Evolutionary conservation across 2,113 vertebrate species (phyloP), one percentile per base, ranked within the genome.

Genomic region (Hassar affinis): DNA sequence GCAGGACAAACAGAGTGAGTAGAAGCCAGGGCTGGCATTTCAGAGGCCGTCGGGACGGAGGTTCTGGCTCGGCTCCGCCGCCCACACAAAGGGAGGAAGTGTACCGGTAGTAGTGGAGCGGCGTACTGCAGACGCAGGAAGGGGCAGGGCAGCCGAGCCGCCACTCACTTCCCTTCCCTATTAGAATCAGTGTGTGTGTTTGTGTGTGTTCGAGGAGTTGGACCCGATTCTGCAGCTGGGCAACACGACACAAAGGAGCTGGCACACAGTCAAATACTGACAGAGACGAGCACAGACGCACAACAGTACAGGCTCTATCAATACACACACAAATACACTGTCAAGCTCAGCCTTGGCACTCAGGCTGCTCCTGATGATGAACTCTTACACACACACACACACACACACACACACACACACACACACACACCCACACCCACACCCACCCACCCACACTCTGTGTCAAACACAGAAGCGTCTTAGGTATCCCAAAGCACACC

Each of bases 71-170:
- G 72, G 82, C 85, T 78, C 79, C 84, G 57, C 56, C 74, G 88
- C 79, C 77, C 33, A 89, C 93, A 95, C 93, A 94, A 94, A 94
- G 91, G 89, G 87, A 93, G 93, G 94, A 95, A 93, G 91, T 85
- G 38, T 79, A 68, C 86, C 84, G 64, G 77, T 59, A 75, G 76
- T 47, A 25, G 61, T 22, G 20, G n/a, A 76, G 42, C 49, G n/a
- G 62, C 7, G 59, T 61, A n/a, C 18, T 18, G 59, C 22, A 80
- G 89, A 90, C 89, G 88, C 92, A 93, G 93, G 93, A 95, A 94
- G 90, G 86, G 93, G 92, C 88, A 59, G 89, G 87, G 90, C 89
- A 42, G 87, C 38, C 85, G 87, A 88, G 90, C 89, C 72, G 72
- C 88, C 54, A 59, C 78, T 85, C 88, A 87, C 85, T 90, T 91